Percentiles rank a stretch among this genome's conserved stretches.
phyloP scores from a whole-genome alignment of 2,113 vertebrate species.

The Erythrocercus mccallii region DNA sequence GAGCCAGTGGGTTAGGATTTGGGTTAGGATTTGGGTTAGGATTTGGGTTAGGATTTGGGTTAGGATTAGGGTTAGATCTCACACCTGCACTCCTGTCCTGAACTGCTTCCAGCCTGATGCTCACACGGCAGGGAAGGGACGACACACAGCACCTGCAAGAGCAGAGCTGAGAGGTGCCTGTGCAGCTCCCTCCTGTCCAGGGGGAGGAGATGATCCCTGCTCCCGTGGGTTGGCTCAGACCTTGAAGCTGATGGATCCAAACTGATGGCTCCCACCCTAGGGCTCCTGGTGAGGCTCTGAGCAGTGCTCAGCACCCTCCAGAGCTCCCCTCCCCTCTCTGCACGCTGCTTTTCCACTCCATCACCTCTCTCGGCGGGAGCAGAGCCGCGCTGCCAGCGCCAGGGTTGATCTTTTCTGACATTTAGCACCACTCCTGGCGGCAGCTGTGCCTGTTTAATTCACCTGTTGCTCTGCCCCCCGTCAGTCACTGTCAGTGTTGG shows the following conservation, averaged over 20 bases:
- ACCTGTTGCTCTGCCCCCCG: conserved; percentile 46
- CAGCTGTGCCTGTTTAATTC: conserved; percentile 15
- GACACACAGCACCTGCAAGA: rapidly evolving
- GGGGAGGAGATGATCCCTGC: not conserved
- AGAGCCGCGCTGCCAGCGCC: not conserved
- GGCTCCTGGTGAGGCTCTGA: not conserved
- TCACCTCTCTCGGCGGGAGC: not conserved
- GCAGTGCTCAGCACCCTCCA: not conserved
- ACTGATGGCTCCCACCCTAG: rapidly evolving
- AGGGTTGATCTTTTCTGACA: conserved; percentile 61
- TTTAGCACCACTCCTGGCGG: conserved; percentile 25
- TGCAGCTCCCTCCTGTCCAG: rapidly evolving
- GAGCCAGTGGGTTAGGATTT: rapidly evolving
- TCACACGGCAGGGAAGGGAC: rapidly evolving
- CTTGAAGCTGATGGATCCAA: not conserved
- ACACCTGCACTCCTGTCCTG: not conserved
- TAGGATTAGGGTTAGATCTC: not conserved
- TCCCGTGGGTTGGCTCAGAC: rapidly evolving
- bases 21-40: not conserved
- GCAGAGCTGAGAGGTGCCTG: not conserved
- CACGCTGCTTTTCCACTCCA: conserved; percentile 33
- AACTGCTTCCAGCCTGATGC: rapidly evolving
- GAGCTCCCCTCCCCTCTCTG: not conserved
- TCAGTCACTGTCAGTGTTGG: conserved; percentile 22
- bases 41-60: not conserved